These are phyloP conservation scores for Butorides virescens DNA, from an alignment of 2,113 vertebrate species.

Conservation along the genomic window DNA sequence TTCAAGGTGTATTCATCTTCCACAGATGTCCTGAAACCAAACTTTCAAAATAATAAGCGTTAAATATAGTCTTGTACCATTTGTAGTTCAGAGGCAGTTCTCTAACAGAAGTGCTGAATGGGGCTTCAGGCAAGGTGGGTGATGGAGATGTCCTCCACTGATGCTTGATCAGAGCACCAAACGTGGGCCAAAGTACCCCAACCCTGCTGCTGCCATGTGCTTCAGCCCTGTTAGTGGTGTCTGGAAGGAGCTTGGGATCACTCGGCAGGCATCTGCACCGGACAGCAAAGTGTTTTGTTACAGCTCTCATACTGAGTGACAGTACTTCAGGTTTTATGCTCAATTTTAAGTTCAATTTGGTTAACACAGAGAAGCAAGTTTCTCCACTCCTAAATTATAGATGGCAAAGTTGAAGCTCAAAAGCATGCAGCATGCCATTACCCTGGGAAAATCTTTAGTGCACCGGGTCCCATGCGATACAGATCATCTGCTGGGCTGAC, in stretches of 20 bases:
- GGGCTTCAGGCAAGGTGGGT: not conserved
- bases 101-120: not conserved
- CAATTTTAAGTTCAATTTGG: not conserved
- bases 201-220: not conserved
- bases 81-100: not conserved
- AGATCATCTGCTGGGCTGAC: not conserved
- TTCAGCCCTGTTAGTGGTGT: not conserved
- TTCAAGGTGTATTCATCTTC: not conserved
- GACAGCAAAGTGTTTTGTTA: not conserved
- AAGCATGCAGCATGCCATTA: not conserved
- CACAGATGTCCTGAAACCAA: not conserved
- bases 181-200: not conserved
- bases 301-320: not conserved
- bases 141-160: not conserved
- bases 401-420: not conserved
- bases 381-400: not conserved
- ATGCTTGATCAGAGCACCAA: not conserved
- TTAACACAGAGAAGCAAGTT: not conserved
- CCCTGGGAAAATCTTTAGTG: not conserved
- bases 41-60: not conserved
- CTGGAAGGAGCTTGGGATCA: not conserved
- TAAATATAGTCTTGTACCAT: not conserved
- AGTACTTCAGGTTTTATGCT: not conserved
- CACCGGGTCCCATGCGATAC: not conserved
- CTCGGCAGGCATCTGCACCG: not conserved